Percentiles rank a stretch among this genome's conserved stretches.
Evolutionary conservation across 2,797 vertebrate species (phyloP).

Genomic region (Cirrhinus molitorella): DNA sequence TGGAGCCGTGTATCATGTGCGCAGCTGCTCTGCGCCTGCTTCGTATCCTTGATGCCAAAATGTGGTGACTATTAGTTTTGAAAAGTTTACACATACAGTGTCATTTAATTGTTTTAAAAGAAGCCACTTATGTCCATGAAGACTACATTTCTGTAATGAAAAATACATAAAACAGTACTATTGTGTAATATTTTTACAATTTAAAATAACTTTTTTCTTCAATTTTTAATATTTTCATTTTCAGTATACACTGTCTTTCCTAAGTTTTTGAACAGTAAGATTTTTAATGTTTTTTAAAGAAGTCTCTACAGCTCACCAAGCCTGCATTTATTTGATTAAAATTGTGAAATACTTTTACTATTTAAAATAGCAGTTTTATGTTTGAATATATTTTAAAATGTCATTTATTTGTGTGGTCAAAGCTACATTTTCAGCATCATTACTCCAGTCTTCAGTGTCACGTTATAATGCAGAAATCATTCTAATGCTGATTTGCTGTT

Average conservation of each 20-base stretch:
- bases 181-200: not conserved
- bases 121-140: not conserved
- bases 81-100: not conserved
- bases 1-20: slow-evolving; percentile 97
- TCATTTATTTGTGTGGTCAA: no score
- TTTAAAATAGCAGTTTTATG: no score
- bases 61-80: not conserved
- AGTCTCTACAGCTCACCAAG: no score
- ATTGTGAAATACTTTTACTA: no score
- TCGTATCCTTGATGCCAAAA: slow-evolving; percentile 85
- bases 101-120: not conserved
- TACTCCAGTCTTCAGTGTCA: no score
- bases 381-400: no score
- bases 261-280: no score
- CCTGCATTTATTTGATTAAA: no score
- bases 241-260: not conserved
- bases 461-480: no score
- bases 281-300: no score
- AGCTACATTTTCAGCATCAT: no score
- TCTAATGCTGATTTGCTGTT: no score
- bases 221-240: not conserved
- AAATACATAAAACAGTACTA: not conserved
- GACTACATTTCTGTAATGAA: not conserved
- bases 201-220: not conserved
- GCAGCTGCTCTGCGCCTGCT: slow-evolving; percentile 90